Evolutionary conservation across 2,797 vertebrate species (phyloP), one percentile per base, ranked within the genome.

Genomic region (Micromesistius poutassou): DNA sequence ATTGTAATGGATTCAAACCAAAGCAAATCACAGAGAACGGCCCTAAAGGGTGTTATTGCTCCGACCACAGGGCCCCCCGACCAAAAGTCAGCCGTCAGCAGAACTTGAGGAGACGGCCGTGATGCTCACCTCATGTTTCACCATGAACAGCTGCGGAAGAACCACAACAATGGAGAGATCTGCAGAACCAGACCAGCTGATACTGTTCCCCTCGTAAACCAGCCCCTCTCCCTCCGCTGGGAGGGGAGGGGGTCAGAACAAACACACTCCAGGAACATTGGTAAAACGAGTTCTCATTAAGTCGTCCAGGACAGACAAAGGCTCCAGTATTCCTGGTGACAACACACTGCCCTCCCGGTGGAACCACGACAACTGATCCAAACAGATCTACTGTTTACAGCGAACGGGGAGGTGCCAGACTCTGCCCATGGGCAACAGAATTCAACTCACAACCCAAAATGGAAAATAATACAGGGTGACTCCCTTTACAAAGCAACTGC

Each of bases 71-170:
- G 78, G 76, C 62, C 33, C 33, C 77, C 28, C 3, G 9, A 85
- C 74, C 78, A 79, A 76, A 85, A 25, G 72, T 82, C 82, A 79
- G 82, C 77, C 66, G 84, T 89, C 84, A 88, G 88, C 86, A 89
- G 38, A 85, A 83, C 77, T 81, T 70, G 80, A 42, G 78, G 35
- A 71, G 16, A 84, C 40, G 71, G 42, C 79, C 74, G 40, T 0
- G 28, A 68, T 68, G 55, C 2, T 25, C 62, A 68, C 78, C 78
- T 84, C 76, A 74, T 85, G 87, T 89, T 89, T 84, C 70, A 77
- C 86, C 83, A 88, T 90, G 88, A 93, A 89, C 88, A 89, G 74
- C 30, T 82, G 66, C 46, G 88, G 50, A 80, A 5, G 76, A 66
- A 88, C 84, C 89, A 87, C 85, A 90, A 89, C 85, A 89, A 87